These are phyloP conservation scores for Conus ventricosus DNA, from an alignment of 1,140 invertebrate species.

Conservation along the genomic window DNA sequence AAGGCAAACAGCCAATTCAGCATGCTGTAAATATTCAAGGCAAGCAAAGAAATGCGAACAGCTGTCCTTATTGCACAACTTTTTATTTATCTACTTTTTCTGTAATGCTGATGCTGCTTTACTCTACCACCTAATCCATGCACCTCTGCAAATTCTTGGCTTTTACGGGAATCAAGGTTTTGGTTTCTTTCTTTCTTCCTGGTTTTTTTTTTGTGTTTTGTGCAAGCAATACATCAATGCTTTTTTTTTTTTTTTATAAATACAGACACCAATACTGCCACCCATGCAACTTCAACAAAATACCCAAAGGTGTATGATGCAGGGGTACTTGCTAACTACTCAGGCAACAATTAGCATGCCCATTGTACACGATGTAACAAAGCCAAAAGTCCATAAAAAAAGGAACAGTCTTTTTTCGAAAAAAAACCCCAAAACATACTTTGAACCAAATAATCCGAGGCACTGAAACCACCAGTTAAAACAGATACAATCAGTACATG, in stretches of 20 bases:
- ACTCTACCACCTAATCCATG: no score
- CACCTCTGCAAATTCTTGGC: no score
- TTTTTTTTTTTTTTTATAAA: no score
- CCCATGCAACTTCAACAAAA: neutral
- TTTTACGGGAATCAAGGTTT: no score
- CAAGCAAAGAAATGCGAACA: neutral
- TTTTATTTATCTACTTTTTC: no score
- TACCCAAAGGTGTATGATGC: neutral
- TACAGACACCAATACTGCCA: neutral
- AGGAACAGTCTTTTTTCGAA: neutral
- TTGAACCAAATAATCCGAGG: conserved; percentile 64
- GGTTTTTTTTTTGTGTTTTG: no score
- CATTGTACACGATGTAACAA: neutral
- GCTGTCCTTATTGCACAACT: no score
- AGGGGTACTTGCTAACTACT: neutral
- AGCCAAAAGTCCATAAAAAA: conserved; percentile 14
- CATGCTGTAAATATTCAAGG: neutral
- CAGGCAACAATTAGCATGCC: conserved; percentile 15
- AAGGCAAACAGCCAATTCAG: no score
- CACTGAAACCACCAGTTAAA: conserved; percentile 53
- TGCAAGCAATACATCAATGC: neutral
- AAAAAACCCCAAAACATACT: conserved; percentile 52
- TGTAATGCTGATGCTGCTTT: no score
- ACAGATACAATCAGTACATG: neutral
- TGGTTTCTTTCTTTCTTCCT: no score